Conservation (phyloP, 1,140 invertebrate species). For the Meloidogyne chitwoodi region DNA sequence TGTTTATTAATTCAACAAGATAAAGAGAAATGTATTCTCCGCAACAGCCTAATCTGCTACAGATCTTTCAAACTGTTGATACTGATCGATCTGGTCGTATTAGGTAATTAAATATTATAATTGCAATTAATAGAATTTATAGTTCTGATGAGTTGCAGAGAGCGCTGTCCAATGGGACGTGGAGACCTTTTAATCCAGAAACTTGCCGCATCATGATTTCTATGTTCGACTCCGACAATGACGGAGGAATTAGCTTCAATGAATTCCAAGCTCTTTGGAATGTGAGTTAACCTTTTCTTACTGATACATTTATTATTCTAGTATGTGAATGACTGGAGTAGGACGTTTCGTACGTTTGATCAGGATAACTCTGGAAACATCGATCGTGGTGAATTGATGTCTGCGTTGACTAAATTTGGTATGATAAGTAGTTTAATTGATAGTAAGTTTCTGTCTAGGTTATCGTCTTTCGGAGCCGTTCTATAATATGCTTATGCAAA, state of each 20-base stretch:
- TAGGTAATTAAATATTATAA: no score
- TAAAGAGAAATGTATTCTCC: not conserved
- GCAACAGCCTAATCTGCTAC: slow-evolving; percentile 19
- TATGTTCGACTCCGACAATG: slow-evolving; percentile 67
- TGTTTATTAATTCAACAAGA: no score
- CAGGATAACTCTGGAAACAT: slow-evolving; percentile 89
- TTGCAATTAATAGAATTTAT: no score
- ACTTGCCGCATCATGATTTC: slow-evolving; percentile 90
- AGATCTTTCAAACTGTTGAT: slow-evolving; percentile 26
- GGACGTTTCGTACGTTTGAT: slow-evolving; percentile 89
- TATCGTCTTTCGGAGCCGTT: slow-evolving; percentile 77
- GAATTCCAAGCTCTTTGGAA: slow-evolving; percentile 7
- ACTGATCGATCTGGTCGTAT: slow-evolving; percentile 29
- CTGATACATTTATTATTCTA: slow-evolving; percentile 61
- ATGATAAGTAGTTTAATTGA: slow-evolving; percentile 21
- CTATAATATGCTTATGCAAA: slow-evolving; percentile 76
- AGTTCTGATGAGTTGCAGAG: slow-evolving; percentile 33
- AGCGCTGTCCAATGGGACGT: slow-evolving; percentile 81
- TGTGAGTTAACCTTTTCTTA: slow-evolving; percentile 70
- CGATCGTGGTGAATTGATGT: slow-evolving; percentile 80
- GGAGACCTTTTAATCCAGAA: slow-evolving; percentile 95
- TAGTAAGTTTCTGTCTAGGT: slow-evolving; percentile 48
- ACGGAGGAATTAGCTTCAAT: slow-evolving; percentile 21
- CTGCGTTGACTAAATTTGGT: slow-evolving; percentile 84
- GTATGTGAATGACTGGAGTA: slow-evolving; percentile 87